A percentile compares a stretch with the other conserved stretches of the same genome.
Evolutionary conservation across 2,888 invertebrate genomes (phyloP).

Genomic region (Syrista parreyssii): DNA sequence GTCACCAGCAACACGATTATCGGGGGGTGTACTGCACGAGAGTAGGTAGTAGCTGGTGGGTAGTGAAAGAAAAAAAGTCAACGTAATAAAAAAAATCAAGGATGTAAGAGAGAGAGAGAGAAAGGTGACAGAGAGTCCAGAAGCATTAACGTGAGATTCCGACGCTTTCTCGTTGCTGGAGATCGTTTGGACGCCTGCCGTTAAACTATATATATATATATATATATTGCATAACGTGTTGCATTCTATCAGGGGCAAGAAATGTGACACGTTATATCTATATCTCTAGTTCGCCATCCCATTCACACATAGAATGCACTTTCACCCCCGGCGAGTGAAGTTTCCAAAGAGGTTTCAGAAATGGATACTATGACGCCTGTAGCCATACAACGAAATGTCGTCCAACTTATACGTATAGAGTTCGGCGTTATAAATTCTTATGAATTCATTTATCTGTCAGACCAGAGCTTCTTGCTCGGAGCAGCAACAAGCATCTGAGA

Average conservation of each 20-base stretch:
- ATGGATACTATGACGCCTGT: not conserved
- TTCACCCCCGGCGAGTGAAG: not conserved
- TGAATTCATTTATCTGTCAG: not conserved
- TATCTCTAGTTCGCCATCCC: not conserved
- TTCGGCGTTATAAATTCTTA: not conserved
- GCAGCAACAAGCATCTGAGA: not conserved
- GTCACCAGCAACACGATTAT: not conserved
- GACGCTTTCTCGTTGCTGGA: not conserved
- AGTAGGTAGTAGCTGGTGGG: not conserved
- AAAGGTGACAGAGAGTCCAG: not conserved
- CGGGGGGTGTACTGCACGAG: not conserved
- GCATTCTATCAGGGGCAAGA: not conserved
- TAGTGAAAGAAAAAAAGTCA: not conserved
- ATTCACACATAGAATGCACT: not conserved
- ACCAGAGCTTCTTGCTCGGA: not conserved
- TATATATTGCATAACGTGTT: not conserved
- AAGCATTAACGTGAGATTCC: not conserved
- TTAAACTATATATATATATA: not conserved
- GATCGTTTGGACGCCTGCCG: not conserved
- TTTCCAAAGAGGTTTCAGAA: not conserved
- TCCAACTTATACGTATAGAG: not conserved
- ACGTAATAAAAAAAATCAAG: not conserved
- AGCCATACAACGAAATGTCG: not conserved
- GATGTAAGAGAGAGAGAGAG: not conserved
- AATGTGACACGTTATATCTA: not conserved